Conservation (phyloP, 2,797 vertebrate genomes). For the Tokudaia tokunoshimensis region DNA sequence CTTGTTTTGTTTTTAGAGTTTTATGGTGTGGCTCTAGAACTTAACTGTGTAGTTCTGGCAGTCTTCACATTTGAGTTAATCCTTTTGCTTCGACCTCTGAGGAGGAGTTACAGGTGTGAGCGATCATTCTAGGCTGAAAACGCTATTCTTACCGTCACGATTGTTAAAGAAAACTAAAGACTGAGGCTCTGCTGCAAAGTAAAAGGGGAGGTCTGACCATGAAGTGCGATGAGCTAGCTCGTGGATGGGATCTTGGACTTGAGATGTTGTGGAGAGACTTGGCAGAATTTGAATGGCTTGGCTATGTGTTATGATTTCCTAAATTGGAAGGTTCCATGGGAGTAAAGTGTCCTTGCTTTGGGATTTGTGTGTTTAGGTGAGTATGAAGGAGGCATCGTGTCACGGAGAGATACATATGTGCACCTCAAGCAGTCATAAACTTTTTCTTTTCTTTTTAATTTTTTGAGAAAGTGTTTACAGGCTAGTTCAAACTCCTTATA, state of each 20-base stretch:
- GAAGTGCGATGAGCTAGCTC: slow-evolving; percentile 30
- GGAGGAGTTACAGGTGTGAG: neutral
- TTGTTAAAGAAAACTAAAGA: slow-evolving; percentile 25
- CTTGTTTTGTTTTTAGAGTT: neutral
- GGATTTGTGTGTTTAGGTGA: neutral
- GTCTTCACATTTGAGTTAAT: neutral
- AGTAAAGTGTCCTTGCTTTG: neutral
- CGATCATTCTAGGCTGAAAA: neutral
- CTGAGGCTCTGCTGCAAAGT: neutral
- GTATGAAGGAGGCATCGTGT: neutral
- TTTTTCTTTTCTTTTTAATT: neutral
- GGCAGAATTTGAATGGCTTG: slow-evolving; percentile 56
- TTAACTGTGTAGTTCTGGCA: neutral
- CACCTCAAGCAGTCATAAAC: neutral
- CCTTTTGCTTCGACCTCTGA: neutral
- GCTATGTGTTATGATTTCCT: neutral
- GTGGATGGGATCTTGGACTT: slow-evolving; percentile 17
- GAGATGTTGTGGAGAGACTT: slow-evolving; percentile 2
- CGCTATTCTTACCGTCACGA: neutral
- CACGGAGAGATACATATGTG: neutral
- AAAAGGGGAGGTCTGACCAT: neutral
- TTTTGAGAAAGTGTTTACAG: neutral
- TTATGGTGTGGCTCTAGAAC: neutral
- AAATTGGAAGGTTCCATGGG: neutral
- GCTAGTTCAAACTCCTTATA: no score